Percentiles rank a stretch among this genome's conserved stretches.
Conservation (phyloP, 1,140 invertebrate genomes). For the Heliconius hermathena region DNA sequence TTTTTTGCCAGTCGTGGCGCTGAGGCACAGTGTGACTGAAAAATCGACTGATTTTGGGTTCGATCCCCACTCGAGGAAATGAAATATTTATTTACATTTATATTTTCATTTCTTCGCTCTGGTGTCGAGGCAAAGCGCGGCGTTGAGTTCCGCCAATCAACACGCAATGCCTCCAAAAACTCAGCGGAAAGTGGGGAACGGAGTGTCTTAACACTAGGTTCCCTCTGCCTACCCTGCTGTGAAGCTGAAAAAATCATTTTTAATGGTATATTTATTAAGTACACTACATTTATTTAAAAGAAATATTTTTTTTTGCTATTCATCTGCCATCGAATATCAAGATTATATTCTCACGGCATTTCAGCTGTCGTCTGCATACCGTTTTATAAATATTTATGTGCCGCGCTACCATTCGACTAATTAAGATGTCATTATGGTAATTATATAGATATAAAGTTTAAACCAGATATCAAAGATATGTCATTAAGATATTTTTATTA, state of each 20-base stretch:
- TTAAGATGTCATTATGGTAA: slow-evolving; percentile 7
- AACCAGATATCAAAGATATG: not conserved
- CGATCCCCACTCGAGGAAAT: too few relatives aligned
- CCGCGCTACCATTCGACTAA: not conserved
- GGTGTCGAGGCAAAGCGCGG: too few relatives aligned
- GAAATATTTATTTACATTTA: too few relatives aligned
- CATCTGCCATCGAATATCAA: not conserved
- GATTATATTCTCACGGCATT: not conserved
- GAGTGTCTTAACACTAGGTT: too few relatives aligned
- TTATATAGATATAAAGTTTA: not conserved
- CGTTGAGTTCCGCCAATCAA: too few relatives aligned
- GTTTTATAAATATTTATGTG: not conserved
- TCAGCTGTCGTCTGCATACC: slow-evolving; percentile 2
- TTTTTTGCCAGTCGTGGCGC: not conserved
- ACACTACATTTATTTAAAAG: not conserved
- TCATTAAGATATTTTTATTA: not conserved
- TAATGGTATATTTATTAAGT: not conserved
- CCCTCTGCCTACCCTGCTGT: too few relatives aligned
- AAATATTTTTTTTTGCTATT: not conserved
- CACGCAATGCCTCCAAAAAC: too few relatives aligned
- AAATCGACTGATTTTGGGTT: too few relatives aligned
- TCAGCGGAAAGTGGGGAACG: too few relatives aligned
- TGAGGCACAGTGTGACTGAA: too few relatives aligned
- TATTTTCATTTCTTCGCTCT: too few relatives aligned
- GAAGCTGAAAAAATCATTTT: not conserved